phyloP scores from a whole-genome alignment of 2,113 vertebrate species.

The Daphoenositta chrysoptera region DNA sequence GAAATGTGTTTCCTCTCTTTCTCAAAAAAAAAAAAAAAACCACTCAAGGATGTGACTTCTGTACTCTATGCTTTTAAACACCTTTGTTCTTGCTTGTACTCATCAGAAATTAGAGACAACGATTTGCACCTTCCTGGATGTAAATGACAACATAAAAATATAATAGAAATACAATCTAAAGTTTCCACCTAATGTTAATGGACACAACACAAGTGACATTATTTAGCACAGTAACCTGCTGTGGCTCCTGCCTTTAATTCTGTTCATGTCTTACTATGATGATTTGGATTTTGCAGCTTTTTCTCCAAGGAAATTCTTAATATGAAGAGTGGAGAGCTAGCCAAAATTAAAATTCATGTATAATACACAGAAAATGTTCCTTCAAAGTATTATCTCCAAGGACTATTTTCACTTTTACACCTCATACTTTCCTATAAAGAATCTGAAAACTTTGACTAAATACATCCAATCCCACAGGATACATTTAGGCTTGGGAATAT shows the following conservation, averaged over 20 bases:
- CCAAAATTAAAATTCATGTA: not conserved
- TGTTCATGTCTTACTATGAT: not conserved
- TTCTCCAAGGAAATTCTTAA: not conserved
- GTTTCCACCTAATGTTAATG: not conserved
- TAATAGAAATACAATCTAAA: not conserved
- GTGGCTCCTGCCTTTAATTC: not conserved
- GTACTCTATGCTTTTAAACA: not conserved
- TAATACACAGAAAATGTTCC: not conserved
- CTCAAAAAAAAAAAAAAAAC: no score
- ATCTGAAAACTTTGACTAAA: conserved; percentile 60
- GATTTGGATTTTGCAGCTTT: not conserved
- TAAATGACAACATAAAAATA: not conserved
- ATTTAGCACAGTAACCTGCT: not conserved
- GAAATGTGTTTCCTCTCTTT: not conserved
- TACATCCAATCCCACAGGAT: conserved; percentile 48
- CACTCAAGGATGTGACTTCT: not conserved
- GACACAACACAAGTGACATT: not conserved
- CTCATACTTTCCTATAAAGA: not conserved
- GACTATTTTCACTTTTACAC: not conserved
- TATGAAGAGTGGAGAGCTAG: not conserved
- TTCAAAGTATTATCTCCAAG: not conserved
- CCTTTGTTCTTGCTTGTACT: not conserved
- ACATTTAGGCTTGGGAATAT: conserved; percentile 46
- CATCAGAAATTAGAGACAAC: not conserved
- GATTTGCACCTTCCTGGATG: not conserved